A percentile compares a stretch with the other conserved stretches of the same genome.
Evolutionary conservation across 2,113 vertebrate genomes (phyloP).

Genomic region (Gavialis gangeticus): DNA sequence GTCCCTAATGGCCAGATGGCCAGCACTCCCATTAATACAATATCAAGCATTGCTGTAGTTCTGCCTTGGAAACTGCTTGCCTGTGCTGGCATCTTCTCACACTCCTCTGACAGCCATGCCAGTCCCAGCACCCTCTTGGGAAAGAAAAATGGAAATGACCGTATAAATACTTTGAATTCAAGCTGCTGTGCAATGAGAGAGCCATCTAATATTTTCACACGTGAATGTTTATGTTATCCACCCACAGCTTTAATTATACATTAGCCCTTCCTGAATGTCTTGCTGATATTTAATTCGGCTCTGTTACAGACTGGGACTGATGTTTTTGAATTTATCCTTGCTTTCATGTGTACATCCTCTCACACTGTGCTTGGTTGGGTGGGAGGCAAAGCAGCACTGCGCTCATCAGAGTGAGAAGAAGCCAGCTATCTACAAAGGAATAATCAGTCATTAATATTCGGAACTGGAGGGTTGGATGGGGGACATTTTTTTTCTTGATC

Average conservation of each 20-base stretch:
- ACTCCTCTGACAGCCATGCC: conserved; percentile 64
- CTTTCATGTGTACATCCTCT: conserved; percentile 69
- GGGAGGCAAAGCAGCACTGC: conserved; percentile 32
- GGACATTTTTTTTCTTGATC: conserved; percentile 11
- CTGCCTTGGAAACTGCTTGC: conserved; percentile 83
- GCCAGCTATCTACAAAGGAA: conserved; percentile 54
- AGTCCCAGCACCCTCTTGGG: conserved; percentile 65
- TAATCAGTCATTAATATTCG: conserved; percentile 38
- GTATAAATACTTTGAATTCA: conserved; percentile 75
- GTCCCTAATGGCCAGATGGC: conserved; percentile 79
- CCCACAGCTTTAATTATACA: conserved; percentile 34
- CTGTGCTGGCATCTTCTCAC: conserved; percentile 82
- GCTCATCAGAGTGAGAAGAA: conserved; percentile 61
- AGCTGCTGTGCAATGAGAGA: conserved; percentile 77
- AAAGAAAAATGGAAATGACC: conserved; percentile 77
- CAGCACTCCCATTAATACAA: conserved; percentile 73
- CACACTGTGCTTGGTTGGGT: conserved; percentile 56
- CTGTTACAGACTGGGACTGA: conserved; percentile 28
- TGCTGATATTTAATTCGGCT: conserved; percentile 38
- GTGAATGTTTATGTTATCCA: conserved; percentile 29
- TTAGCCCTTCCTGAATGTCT: conserved; percentile 46
- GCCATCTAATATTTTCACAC: conserved; percentile 48
- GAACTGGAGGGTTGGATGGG: conserved; percentile 28
- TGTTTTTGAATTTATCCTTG: conserved; percentile 46
- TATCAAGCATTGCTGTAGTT: conserved; percentile 77